Conservation (phyloP, 1,140 invertebrate genomes). For the Pseudomyrmex cubaensis region DNA sequence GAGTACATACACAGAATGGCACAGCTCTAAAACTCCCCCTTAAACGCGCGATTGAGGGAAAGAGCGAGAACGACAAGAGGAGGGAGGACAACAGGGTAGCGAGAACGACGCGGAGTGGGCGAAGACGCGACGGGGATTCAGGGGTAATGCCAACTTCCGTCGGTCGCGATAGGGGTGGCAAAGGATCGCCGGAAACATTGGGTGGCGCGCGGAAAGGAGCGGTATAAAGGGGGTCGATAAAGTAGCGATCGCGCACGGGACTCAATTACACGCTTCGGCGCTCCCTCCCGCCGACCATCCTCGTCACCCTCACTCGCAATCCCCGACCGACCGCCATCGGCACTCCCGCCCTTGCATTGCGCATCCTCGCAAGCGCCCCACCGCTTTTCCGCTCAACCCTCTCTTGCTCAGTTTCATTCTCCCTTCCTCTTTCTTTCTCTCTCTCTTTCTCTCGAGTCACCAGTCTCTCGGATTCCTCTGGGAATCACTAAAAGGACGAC, state of each 20-base stretch:
- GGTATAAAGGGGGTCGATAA: constrained; percentile 84
- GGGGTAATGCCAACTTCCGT: constrained; percentile 46
- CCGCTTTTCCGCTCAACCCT: constrained; percentile 56
- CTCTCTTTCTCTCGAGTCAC: constrained; percentile 39
- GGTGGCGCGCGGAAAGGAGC: constrained; percentile 37
- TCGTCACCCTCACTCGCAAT: constrained; percentile 6
- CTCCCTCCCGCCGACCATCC: constrained; percentile 37
- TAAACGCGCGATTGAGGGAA: constrained; percentile 35
- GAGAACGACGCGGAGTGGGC: constrained; percentile 35
- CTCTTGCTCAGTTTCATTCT: constrained; percentile 7
- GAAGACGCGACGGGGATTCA: constrained; percentile 49
- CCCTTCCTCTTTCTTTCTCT: constrained; percentile 13
- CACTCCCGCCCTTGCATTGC: constrained; percentile 61
- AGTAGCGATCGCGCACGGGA: constrained; percentile 85
- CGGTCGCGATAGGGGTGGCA: constrained; percentile 60
- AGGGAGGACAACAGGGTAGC: constrained; percentile 37
- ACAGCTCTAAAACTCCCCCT: constrained; percentile 9
- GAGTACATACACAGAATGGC: constrained; percentile 22
- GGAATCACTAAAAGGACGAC: constrained; percentile 74
- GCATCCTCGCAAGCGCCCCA: constrained; percentile 33
- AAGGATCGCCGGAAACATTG: constrained; percentile 45
- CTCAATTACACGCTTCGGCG: constrained; percentile 85
- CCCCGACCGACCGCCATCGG: constrained; percentile 67
- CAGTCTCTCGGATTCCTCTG: constrained; percentile 64
- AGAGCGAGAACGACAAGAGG: constrained; percentile 41